These are phyloP conservation scores for Cyclura pinguis DNA, from an alignment of 2,797 vertebrate genomes.

Conservation along the genomic window DNA sequence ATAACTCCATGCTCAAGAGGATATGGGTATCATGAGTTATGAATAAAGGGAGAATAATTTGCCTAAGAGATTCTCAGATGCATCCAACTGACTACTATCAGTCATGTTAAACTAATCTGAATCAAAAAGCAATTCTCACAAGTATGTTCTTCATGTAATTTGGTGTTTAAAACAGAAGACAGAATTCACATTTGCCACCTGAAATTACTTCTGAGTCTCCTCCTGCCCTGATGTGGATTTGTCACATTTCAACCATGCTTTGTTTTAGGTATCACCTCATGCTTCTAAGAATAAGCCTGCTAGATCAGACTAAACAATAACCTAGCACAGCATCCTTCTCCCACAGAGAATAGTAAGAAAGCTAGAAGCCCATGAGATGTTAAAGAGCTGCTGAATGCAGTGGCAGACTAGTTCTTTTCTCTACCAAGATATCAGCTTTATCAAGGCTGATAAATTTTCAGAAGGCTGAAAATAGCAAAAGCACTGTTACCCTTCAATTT, in stretches of 20 bases:
- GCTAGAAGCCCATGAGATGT: no score
- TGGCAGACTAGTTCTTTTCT: background rate
- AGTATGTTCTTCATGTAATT: background rate
- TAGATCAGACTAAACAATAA: no score
- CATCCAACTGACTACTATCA: no score
- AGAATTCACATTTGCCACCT: background rate
- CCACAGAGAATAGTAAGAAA: no score
- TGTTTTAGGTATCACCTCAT: background rate
- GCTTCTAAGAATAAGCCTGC: no score
- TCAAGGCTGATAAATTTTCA: no score
- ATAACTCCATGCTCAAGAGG: background rate
- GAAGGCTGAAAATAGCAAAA: background rate
- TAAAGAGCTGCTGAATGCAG: no score
- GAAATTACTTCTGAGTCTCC: background rate
- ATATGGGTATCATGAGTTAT: background rate
- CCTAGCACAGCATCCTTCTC: no score
- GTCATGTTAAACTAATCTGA: background rate
- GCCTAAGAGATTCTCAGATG: no score
- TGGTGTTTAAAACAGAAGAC: background rate
- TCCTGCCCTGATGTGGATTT: background rate
- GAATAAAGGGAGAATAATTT: background rate
- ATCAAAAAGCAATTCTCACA: background rate
- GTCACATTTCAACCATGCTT: background rate
- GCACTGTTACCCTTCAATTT: background rate
- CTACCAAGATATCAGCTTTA: background rate